phyloP scores from a whole-genome alignment of 2,888 invertebrate species.

The Therioaphis trifolii region DNA sequence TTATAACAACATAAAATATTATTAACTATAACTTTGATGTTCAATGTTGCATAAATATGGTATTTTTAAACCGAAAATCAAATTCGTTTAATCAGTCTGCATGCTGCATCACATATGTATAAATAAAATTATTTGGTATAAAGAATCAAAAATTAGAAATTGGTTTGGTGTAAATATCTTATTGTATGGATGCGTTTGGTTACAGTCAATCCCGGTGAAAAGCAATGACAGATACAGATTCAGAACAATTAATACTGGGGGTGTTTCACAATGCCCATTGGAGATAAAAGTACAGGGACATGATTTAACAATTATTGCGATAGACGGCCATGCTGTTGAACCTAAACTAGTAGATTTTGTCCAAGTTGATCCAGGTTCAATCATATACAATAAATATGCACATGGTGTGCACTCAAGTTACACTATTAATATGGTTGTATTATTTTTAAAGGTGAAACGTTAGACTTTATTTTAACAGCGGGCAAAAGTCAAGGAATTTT shows the following conservation, averaged over 20 bases:
- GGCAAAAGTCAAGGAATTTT: slow-evolving; percentile 73
- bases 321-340: slow-evolving; percentile 78
- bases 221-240: slow-evolving; percentile 42
- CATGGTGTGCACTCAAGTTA: not conserved
- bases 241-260: slow-evolving; percentile 65
- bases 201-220: slow-evolving; percentile 33
- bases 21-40: too few species aligned
- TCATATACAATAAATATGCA: slow-evolving; percentile 5
- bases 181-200: too few species aligned
- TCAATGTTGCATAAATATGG: too few species aligned
- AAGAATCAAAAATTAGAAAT: too few species aligned
- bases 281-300: slow-evolving; percentile 77
- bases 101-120: too few species aligned
- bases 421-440: not conserved
- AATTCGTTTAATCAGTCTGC: too few species aligned
- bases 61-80: too few species aligned
- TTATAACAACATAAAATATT: too few species aligned
- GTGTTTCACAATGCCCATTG: slow-evolving; percentile 74
- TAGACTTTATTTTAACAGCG: slow-evolving; percentile 79
- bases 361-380: slow-evolving; percentile 71
- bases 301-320: slow-evolving; percentile 74
- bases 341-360: slow-evolving; percentile 74
- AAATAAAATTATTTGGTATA: too few species aligned
- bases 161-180: too few species aligned
- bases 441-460: slow-evolving; percentile 75